phyloP scores from a whole-genome alignment of 2,113 vertebrate species.

The Xiphias gladius region DNA sequence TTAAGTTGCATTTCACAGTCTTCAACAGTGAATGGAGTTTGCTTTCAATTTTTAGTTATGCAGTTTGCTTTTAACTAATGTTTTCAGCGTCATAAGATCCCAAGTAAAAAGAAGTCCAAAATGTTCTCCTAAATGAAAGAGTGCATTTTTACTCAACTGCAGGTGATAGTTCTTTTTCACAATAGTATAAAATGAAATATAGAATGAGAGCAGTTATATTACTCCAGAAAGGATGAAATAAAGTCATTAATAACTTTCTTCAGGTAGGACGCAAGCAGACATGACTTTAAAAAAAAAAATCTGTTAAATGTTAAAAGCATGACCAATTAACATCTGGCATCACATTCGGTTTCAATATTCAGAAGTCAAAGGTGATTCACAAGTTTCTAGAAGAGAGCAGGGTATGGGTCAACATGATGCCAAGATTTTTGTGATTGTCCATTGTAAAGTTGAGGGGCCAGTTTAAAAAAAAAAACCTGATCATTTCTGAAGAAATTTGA shows the following conservation, averaged over 20 bases:
- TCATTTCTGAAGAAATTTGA: too few relatives aligned
- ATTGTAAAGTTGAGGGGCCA: too few relatives aligned
- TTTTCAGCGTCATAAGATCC: neutral
- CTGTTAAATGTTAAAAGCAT: slow-evolving; percentile 22
- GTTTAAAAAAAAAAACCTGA: too few relatives aligned
- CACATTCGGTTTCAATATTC: neutral
- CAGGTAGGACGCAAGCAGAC: neutral
- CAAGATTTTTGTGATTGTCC: neutral
- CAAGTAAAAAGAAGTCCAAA: neutral
- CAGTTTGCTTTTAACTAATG: neutral
- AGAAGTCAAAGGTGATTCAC: slow-evolving; percentile 11
- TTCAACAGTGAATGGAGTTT: neutral
- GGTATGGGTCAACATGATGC: neutral
- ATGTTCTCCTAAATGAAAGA: neutral
- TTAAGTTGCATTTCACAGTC: neutral
- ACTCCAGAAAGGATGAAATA: neutral
- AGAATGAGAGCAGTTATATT: neutral
- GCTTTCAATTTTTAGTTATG: neutral
- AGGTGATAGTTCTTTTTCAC: neutral
- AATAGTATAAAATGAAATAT: neutral
- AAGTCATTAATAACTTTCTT: neutral
- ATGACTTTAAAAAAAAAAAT: slow-evolving; percentile 8
- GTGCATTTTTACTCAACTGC: neutral
- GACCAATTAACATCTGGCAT: slow-evolving; percentile 1
- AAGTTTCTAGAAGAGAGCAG: neutral